These are phyloP conservation scores for Chalcosyrphus nemorum DNA, from an alignment of 2,888 invertebrate genomes.

Conservation along the genomic window DNA sequence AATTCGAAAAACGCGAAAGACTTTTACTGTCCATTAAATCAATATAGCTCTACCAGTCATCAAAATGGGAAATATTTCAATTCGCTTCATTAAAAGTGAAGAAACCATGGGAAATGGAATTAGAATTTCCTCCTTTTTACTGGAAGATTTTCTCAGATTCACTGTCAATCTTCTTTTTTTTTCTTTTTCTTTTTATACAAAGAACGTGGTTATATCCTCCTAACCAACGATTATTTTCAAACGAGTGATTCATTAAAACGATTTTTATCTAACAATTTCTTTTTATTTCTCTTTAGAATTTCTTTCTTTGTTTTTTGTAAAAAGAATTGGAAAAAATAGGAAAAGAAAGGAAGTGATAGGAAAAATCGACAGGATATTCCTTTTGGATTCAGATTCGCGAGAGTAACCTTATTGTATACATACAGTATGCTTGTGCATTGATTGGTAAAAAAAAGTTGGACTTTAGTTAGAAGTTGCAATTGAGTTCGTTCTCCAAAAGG, in stretches of 20 bases:
- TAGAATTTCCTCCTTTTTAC: not conserved
- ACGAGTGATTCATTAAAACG: conserved; percentile 39
- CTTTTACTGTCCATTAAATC: not conserved
- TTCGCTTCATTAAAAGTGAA: conserved; percentile 24
- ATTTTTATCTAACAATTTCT: conserved; percentile 48
- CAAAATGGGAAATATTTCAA: not conserved
- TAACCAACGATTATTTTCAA: conserved; percentile 19
- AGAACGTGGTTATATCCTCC: not conserved
- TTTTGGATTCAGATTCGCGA: not conserved
- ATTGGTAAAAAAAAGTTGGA: not conserved
- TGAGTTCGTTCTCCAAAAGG: not conserved
- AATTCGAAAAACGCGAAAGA: not conserved
- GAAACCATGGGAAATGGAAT: not conserved
- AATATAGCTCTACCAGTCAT: not conserved
- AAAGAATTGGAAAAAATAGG: not conserved
- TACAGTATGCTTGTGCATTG: not conserved
- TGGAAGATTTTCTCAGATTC: not conserved
- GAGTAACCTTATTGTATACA: not conserved
- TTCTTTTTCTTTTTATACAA: not conserved
- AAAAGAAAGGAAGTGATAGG: not conserved
- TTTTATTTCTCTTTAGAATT: not conserved
- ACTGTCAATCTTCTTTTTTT: not conserved
- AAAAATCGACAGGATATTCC: not conserved
- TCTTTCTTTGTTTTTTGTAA: not conserved
- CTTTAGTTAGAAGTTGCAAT: not conserved